Evolutionary conservation across 2,888 invertebrate species (phyloP).

Genomic region (Stenoptilia bipunctidactyla): DNA sequence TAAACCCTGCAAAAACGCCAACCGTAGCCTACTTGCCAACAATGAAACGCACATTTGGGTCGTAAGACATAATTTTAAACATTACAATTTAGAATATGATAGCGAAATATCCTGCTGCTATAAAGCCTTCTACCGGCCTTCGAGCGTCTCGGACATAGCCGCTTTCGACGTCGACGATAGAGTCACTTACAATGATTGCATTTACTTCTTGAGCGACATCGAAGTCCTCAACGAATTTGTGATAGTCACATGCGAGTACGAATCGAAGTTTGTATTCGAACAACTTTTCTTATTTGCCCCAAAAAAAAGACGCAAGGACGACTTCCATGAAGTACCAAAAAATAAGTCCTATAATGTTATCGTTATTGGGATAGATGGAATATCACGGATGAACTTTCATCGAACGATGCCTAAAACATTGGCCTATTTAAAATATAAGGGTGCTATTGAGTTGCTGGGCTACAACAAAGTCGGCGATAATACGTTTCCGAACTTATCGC

Average conservation of each 20-base stretch:
- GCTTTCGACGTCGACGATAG: background rate
- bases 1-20: conserved; percentile 45
- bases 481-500: conserved; percentile 87
- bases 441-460: conserved; percentile 81
- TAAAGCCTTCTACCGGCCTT: conserved; percentile 49
- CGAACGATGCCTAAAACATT: conserved; percentile 83
- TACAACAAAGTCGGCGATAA: conserved; percentile 92
- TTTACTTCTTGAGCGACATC: conserved; percentile 38
- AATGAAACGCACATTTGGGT: conserved; percentile 69
- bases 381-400: conserved; percentile 84
- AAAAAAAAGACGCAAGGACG: conserved; percentile 22
- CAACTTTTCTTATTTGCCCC: conserved; percentile 76
- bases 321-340: conserved; percentile 9
- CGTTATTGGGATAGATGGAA: conserved; percentile 83
- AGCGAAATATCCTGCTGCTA: conserved; percentile 68
- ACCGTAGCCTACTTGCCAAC: conserved; percentile 57
- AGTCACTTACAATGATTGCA: conserved; percentile 32
- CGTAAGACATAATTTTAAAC: conserved; percentile 35
- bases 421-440: conserved; percentile 62
- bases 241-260: conserved; percentile 70
- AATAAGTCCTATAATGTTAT: conserved; percentile 73
- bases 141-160: background rate
- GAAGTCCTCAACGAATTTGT: conserved; percentile 73
- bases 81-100: conserved; percentile 50
- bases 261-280: conserved; percentile 60